Evolutionary conservation across 2,888 invertebrate genomes (phyloP).

Genomic region (Osmoderma eremita): DNA sequence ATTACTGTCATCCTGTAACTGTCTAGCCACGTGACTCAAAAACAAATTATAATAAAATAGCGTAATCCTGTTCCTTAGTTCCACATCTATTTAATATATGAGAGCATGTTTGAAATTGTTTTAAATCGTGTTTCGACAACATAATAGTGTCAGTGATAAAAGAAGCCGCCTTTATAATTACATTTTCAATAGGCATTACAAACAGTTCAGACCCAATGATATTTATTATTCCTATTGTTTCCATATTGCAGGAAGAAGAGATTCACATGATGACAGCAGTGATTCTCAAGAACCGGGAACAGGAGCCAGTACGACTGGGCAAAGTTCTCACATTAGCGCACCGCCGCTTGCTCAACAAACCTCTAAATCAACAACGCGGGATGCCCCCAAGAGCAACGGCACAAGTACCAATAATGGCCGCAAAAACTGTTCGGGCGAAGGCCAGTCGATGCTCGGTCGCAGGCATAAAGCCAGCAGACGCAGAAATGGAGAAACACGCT

Average conservation of each 20-base stretch:
- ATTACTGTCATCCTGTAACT: background rate
- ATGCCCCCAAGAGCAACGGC: constrained; percentile 50
- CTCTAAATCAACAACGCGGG: constrained; percentile 45
- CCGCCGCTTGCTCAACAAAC: constrained; percentile 47
- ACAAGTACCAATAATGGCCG: constrained; percentile 53
- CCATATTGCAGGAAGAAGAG: constrained; percentile 66
- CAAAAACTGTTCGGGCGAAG: constrained; percentile 53
- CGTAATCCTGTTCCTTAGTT: no score
- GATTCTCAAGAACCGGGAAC: constrained; percentile 80
- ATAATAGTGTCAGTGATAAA: no score
- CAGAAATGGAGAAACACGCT: constrained; percentile 71
- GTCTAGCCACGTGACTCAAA: no score
- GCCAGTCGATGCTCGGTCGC: constrained; percentile 62
- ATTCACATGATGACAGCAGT: constrained; percentile 87
- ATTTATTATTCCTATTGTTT: no score
- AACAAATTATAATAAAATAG: no score
- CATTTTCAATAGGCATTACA: no score
- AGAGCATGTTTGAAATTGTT: no score
- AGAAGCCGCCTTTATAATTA: no score
- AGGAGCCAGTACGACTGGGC: constrained; percentile 48
- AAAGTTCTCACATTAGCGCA: constrained; percentile 47
- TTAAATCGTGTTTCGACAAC: no score
- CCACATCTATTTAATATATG: no score
- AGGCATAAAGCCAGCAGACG: constrained; percentile 68
- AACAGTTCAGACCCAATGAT: no score